Base-by-base conservation (phyloP, 2,797 vertebrate species). In the Clarias fuscus region DNA sequence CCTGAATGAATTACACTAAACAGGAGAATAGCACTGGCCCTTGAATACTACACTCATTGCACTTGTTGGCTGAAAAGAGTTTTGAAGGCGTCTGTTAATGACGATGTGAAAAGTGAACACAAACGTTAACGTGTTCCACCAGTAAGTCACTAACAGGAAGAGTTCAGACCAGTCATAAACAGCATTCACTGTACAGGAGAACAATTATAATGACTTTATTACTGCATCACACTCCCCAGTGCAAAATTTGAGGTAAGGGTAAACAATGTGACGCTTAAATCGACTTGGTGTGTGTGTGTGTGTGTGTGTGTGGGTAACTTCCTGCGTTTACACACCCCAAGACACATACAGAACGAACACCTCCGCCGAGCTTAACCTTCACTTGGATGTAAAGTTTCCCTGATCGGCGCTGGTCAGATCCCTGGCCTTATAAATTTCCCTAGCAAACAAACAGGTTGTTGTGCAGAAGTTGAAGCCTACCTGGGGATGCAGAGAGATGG, bases 401-500 rank as follows among this genome's bases (percentile, higher is more conserved):
- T 17, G 1, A 33, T 20, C 22, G 22, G 27, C 56, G n/a, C 20
- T 4, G 10, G 37, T 43, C 37, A 24, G 13, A 75, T 24, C 10
- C 5, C 3, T 22, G 43, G n/a, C 11, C 17, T 82, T 20, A 18
- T 20, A 48, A 13, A 7, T 58, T 14, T 37, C n/a, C 30, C 13
- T 33, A 22, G 20, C 7, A 24, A 71, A 37, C 10, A 43, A 40
- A 27, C 48, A 43, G 30, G 7, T 43, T 11, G 20, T 30, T 6
- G 0, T 71, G 5, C 7, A 1, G 22, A 72, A 61, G 40, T n/a
- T n/a, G 27, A 33, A 59, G 30, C 88, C 17, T 89, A 91, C 91
- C 90, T 91, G 88, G 11, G 58, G 53, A 30, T 84, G 76, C 84
- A 89, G 14, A 67, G 89, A 84, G 83, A 89, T 76, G 64, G 91